Base-by-base conservation (phyloP, 2,888 invertebrate genomes). In the Harpalus rufipes region DNA sequence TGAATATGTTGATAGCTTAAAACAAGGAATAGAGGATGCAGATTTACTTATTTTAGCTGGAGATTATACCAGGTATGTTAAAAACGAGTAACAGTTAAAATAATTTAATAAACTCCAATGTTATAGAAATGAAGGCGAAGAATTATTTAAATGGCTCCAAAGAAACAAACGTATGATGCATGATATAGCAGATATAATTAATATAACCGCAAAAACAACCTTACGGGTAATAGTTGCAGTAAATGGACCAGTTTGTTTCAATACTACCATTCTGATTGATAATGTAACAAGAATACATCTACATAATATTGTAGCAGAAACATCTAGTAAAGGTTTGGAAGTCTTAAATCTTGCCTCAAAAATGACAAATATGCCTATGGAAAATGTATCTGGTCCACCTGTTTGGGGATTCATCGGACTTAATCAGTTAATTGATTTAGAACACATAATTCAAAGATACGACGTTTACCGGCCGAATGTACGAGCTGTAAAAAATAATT, bases 341-440 rank as follows among this genome's bases (percentile, higher is more conserved):
- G 89, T 92, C 76, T 88, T 92, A 25, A 89, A 90, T 44, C 88
- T 90, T 32, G 88, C 91, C 32, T 91, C 93, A 10, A 90, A 92
- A 88, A 90, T 91, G 76, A 91, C 92, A 7, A 90, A 92, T 87
- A 89, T 93, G 10, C 91, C 92, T 0, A 86, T 92, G 85, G 89
- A 89, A 87, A 91, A 92, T 87, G 92, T 85, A 32, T 92, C 92
- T 88, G 93, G 93, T 83, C 93, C 94, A 7, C 93, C 94, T 41
- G 94, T 94, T 5, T 94, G 94, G 94, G 94, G 94, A 7, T 94
- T 93, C 87, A 90, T 93, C 39, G 94, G 93, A 12, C 89, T 93
- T 21, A 93, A 92, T 87, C 92, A 92, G 51, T 91, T 93, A 83
- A 91, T 94, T 6, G 94, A 94, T 88, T 88, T 93, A 14, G 90